phyloP scores from a whole-genome alignment of 2,888 invertebrate species.

The Latheticus oryzae region DNA sequence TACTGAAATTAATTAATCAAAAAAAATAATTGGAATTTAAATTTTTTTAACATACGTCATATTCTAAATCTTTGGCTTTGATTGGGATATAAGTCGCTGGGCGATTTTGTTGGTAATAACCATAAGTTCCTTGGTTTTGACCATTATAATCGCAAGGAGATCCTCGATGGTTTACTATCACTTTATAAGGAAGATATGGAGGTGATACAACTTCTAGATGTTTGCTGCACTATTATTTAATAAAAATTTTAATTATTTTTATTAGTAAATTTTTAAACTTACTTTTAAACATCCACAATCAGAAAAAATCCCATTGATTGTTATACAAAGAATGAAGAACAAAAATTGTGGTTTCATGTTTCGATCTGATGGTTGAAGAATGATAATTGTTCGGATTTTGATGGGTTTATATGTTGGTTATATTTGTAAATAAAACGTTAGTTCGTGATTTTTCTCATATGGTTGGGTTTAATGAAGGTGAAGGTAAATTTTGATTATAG shows the following conservation, averaged over 20 bases:
- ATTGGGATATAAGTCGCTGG: too few relatives aligned
- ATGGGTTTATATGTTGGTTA: constrained; percentile 4
- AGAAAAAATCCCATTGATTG: constrained; percentile 48
- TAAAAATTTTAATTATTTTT: constrained; percentile 9
- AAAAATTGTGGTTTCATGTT: constrained; percentile 14
- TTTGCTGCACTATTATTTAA: constrained; percentile 58
- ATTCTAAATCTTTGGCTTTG: too few relatives aligned
- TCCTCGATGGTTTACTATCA: constrained; percentile 55
- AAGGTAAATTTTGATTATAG: constrained; percentile 7
- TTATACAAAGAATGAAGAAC: constrained; percentile 31
- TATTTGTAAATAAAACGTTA: constrained; percentile 14
- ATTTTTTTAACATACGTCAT: too few relatives aligned
- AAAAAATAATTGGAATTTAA: too few relatives aligned
- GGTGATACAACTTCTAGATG: constrained; percentile 56
- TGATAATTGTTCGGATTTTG: constrained; percentile 5
- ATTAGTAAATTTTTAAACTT: constrained; percentile 45
- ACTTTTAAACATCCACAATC: constrained; percentile 62
- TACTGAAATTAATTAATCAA: too few relatives aligned
- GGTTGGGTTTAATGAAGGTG: constrained; percentile 13
- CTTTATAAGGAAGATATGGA: constrained; percentile 52
- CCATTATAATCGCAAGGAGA: background rate
- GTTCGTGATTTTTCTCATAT: constrained; percentile 23
- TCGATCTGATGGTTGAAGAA: constrained; percentile 12
- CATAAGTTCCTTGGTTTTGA: too few relatives aligned
- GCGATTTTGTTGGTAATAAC: too few relatives aligned